A percentile compares a stretch with the other conserved stretches of the same genome.
Conservation (phyloP, 1,140 invertebrate genomes). For the Marisa cornuarietis region DNA sequence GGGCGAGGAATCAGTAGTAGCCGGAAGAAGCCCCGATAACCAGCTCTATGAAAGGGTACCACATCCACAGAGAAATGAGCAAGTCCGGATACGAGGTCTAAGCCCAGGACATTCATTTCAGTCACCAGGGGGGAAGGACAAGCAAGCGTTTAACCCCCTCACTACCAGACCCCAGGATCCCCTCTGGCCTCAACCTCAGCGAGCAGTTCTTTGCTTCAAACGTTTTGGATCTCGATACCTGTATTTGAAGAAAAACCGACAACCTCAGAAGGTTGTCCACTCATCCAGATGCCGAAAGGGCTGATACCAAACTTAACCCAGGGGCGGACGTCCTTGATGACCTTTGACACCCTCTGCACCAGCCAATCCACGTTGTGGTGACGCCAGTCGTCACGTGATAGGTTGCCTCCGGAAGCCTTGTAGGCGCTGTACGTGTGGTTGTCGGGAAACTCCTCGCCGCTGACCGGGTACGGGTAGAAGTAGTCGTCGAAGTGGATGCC, state of each 20-base stretch:
- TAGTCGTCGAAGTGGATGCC: slow-evolving; percentile 64
- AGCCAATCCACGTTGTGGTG: slow-evolving; percentile 55
- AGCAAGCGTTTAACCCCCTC: no score
- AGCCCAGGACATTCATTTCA: no score
- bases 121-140: no score
- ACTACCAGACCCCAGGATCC: no score
- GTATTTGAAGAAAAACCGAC: slow-evolving; percentile 50
- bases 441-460: slow-evolving; percentile 45
- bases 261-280: slow-evolving; percentile 50
- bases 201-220: no score
- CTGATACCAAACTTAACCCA: slow-evolving; percentile 58
- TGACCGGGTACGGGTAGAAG: slow-evolving; percentile 62
- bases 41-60: no score
- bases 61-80: no score
- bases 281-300: slow-evolving; percentile 62
- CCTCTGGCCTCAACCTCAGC: no score
- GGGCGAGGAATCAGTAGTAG: no score
- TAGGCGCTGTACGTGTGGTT: slow-evolving; percentile 48
- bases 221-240: background rate
- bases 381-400: slow-evolving; percentile 54
- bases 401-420: slow-evolving; percentile 40
- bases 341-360: slow-evolving; percentile 41
- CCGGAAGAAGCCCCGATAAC: no score
- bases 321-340: slow-evolving; percentile 43
- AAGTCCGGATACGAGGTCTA: no score